A percentile compares a stretch with the other conserved stretches of the same genome.
Conservation (phyloP, 2,888 invertebrate genomes). For the Drosophila demipolita region DNA sequence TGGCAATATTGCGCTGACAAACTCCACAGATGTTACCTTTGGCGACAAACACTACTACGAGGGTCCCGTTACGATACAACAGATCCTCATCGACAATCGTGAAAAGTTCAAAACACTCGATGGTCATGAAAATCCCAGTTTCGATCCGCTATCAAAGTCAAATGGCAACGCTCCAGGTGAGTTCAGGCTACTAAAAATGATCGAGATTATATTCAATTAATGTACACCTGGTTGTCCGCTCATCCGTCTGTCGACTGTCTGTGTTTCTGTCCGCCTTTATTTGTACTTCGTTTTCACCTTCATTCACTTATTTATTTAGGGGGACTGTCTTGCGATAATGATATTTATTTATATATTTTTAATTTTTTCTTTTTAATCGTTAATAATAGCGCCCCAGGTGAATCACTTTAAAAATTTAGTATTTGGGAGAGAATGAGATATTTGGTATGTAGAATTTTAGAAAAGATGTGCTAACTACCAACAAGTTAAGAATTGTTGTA, state of each 20-base stretch:
- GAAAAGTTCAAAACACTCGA: conserved; percentile 77
- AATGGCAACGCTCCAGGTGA: conserved; percentile 61
- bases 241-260: background rate
- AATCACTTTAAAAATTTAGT: background rate
- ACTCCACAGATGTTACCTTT: conserved; percentile 90
- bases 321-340: conserved; percentile 19
- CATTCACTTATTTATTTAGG: conserved; percentile 26
- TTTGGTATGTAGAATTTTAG: background rate
- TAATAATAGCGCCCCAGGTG: background rate
- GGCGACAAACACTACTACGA: conserved; percentile 92
- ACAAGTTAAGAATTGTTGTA: background rate
- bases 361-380: conserved; percentile 14
- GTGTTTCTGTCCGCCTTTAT: conserved; percentile 14
- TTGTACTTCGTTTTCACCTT: conserved; percentile 30
- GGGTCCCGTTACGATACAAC: conserved; percentile 92
- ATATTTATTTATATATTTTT: conserved; percentile 7
- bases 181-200: conserved; percentile 7
- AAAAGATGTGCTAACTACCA: background rate
- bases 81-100: conserved; percentile 87
- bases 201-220: background rate
- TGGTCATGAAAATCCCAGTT: conserved; percentile 76
- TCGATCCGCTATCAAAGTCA: conserved; percentile 51
- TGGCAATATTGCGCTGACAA: conserved; percentile 88
- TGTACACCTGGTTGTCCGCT: background rate
- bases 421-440: background rate